Percentiles rank a stretch among this genome's conserved stretches.
Evolutionary conservation across 1,140 invertebrate genomes (phyloP).

Genomic region (Drosophila cardini): DNA sequence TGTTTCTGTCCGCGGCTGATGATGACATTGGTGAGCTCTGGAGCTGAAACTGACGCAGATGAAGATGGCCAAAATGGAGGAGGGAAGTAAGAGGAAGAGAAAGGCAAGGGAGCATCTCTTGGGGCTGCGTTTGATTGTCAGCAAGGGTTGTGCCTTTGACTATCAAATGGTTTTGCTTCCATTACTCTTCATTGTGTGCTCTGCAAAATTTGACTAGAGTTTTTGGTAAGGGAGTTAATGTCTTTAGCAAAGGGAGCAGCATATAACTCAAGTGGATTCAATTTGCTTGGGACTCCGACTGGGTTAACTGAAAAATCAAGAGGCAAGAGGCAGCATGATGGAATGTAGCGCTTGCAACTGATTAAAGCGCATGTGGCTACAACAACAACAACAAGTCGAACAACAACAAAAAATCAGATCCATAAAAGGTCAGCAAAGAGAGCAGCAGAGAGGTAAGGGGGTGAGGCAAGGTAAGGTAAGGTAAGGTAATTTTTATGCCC

Average conservation of each 20-base stretch:
- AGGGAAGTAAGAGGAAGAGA: conserved; percentile 28
- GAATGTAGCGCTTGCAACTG: conserved; percentile 45
- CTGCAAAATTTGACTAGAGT: conserved; percentile 32
- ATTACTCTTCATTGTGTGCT: conserved; percentile 24
- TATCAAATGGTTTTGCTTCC: conserved; percentile 41
- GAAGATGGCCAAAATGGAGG: conserved; percentile 7
- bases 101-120: conserved; percentile 54
- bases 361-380: conserved; percentile 43
- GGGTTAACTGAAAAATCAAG: conserved; percentile 30
- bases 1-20: conserved; percentile 56
- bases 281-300: conserved; percentile 47
- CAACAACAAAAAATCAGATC: conserved; percentile 8
- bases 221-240: conserved; percentile 21
- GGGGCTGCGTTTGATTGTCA: conserved; percentile 7
- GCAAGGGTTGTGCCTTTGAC: conserved; percentile 48
- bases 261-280: conserved; percentile 66
- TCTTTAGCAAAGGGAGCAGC: conserved; percentile 52
- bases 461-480: conserved; percentile 11
- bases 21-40: conserved; percentile 75
- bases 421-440: conserved; percentile 45
- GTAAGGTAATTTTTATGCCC: conserved; percentile 77
- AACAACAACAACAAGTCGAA: neutral
- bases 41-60: conserved; percentile 68
- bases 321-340: conserved; percentile 34
- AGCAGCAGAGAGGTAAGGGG: conserved; percentile 23